phyloP scores from a whole-genome alignment of 2,797 vertebrate genomes.

The Falco naumanni region DNA sequence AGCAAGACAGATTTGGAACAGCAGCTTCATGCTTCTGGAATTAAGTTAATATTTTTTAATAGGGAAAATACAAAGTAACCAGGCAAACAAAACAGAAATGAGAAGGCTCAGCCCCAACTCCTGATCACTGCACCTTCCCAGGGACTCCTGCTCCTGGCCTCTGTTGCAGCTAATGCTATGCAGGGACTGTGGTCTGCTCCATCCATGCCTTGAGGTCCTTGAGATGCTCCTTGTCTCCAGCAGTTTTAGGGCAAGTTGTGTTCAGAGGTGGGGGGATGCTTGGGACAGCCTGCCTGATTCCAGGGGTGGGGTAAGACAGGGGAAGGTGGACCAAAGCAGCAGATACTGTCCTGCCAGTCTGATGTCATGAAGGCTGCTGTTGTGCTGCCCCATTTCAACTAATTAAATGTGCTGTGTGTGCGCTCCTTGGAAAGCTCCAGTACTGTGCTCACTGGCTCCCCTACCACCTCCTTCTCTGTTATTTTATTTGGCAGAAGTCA shows the following conservation, averaged over 20 bases:
- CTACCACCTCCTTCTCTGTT: not conserved
- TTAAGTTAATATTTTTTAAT: not conserved
- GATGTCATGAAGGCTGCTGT: not conserved
- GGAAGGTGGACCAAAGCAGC: not conserved
- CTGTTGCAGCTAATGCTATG: not conserved
- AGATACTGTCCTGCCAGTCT: not conserved
- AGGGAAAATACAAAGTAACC: not conserved
- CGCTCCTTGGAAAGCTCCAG: not conserved
- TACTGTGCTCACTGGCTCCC: not conserved
- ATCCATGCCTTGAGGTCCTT: not conserved
- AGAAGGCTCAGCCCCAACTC: not conserved
- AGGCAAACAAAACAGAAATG: not conserved
- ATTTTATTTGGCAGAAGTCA: not conserved
- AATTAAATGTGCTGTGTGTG: not conserved
- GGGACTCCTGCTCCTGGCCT: not conserved
- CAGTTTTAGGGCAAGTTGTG: not conserved
- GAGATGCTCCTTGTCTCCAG: not conserved
- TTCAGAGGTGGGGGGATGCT: not conserved
- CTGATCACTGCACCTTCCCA: not conserved
- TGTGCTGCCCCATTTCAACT: not conserved
- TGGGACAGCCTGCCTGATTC: not conserved
- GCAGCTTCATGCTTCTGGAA: not conserved
- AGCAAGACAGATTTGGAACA: not conserved
- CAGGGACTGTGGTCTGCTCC: not conserved
- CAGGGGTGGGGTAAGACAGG: accelerated